phyloP scores from a whole-genome alignment of 2,888 invertebrate species.

The Melanostoma mellinum region DNA sequence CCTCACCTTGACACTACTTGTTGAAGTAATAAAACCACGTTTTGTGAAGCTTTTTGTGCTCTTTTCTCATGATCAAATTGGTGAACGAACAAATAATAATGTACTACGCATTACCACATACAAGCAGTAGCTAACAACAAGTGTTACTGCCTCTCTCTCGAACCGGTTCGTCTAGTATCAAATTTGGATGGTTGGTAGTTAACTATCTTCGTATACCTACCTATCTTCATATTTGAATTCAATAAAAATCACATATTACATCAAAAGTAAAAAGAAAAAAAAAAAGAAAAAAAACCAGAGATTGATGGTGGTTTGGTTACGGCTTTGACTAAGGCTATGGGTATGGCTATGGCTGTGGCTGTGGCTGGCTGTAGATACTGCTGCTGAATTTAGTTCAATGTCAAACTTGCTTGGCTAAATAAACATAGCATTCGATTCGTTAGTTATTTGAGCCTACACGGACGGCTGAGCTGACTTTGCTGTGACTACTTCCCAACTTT shows the following conservation, averaged over 20 bases:
- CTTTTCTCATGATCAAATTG: constrained; percentile 31
- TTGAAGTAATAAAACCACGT: constrained; percentile 50
- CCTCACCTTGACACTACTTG: constrained; percentile 52
- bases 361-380: constrained; percentile 15
- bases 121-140: constrained; percentile 26
- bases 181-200: constrained; percentile 49
- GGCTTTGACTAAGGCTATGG: constrained; percentile 8
- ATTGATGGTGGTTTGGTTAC: no score
- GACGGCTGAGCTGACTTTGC: background rate
- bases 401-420: constrained; percentile 60
- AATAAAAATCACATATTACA: constrained; percentile 54
- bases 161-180: constrained; percentile 65
- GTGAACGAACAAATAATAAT: constrained; percentile 40
- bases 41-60: constrained; percentile 19
- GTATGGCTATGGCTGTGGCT: constrained; percentile 4
- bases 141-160: constrained; percentile 26
- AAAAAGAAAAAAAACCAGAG: constrained; percentile 9
- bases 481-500: constrained; percentile 51
- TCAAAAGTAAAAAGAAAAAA: constrained; percentile 10
- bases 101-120: constrained; percentile 55
- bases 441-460: constrained; percentile 63
- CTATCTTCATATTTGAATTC: constrained; percentile 57
- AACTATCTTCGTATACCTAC: constrained; percentile 41
- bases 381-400: constrained; percentile 71
- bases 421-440: constrained; percentile 23